Conservation (phyloP, 2,113 vertebrate species). For the Pteronura brasiliensis region DNA sequence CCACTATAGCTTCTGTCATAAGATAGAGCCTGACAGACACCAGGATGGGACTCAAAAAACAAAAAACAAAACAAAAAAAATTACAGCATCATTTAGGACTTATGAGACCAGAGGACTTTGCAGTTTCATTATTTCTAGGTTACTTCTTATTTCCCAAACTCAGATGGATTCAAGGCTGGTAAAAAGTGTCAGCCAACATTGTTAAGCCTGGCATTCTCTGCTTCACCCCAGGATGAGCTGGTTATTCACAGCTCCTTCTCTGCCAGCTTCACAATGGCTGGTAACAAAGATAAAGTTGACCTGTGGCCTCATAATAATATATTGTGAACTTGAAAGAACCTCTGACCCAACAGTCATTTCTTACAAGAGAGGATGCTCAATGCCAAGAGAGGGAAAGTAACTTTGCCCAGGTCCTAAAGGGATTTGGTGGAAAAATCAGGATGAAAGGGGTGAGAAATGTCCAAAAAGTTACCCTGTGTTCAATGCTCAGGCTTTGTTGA, state of each 20-base stretch:
- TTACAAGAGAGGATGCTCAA: background rate
- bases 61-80: background rate
- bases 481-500: background rate
- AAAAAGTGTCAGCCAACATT: background rate
- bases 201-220: background rate
- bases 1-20: background rate
- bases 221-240: background rate
- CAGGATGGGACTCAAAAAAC: background rate
- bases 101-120: background rate
- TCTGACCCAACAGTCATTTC: background rate
- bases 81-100: background rate
- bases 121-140: constrained; percentile 25
- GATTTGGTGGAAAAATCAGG: background rate
- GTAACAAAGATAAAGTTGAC: background rate
- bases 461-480: background rate
- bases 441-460: background rate
- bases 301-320: background rate
- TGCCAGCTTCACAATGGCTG: background rate
- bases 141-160: constrained; percentile 14
- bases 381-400: background rate
- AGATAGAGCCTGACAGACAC: background rate
- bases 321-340: background rate
- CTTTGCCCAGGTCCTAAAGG: background rate
- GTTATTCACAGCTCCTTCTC: background rate
- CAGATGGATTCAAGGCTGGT: background rate